Percentiles rank a stretch among this genome's conserved stretches.
phyloP scores from a whole-genome alignment of 2,113 vertebrate species.

The Jacana jacana region DNA sequence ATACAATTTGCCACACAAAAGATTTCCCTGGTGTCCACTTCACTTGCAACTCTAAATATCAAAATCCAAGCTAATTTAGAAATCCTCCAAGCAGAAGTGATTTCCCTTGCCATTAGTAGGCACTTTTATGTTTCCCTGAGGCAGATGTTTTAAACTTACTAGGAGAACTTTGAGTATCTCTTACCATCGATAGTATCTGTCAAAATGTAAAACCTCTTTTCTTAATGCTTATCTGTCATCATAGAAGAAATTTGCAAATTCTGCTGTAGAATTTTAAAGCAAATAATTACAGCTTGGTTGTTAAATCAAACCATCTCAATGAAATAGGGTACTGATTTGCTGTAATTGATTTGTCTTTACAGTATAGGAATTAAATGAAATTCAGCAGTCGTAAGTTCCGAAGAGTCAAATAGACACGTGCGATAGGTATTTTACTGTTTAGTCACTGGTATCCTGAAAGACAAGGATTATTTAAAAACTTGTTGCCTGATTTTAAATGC shows the following conservation, averaged over 20 bases:
- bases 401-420: not conserved
- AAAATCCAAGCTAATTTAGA: constrained; percentile 27
- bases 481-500: not conserved
- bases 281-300: not conserved
- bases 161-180: not conserved
- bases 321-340: not conserved
- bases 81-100: constrained; percentile 51
- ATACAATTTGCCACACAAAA: constrained; percentile 48
- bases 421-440: not conserved
- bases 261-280: not conserved
- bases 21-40: not conserved
- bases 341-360: not conserved
- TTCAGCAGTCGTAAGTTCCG: not conserved
- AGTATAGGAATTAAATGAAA: not conserved
- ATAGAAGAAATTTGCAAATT: not conserved
- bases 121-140: not conserved
- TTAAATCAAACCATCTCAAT: not conserved
- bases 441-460: not conserved
- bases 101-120: constrained; percentile 21
- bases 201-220: not conserved
- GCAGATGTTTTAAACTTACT: not conserved
- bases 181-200: not conserved
- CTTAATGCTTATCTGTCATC: not conserved
- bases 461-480: not conserved
- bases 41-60: not conserved